A percentile compares a stretch with the other conserved stretches of the same genome.
Evolutionary conservation across 1,140 invertebrate genomes (phyloP).

Genomic region (Ladona fulva): DNA sequence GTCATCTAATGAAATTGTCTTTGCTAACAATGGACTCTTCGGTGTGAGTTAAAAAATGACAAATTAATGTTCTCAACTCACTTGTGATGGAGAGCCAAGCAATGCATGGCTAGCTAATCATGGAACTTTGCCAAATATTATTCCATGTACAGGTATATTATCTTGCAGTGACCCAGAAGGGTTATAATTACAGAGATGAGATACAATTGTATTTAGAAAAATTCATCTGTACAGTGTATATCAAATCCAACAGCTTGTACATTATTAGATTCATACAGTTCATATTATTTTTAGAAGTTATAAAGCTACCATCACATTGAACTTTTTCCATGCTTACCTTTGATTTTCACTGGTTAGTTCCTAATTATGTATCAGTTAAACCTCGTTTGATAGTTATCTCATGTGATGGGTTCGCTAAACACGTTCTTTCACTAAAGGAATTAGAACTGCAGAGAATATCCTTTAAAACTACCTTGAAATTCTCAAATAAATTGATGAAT

Average conservation of each 20-base stretch:
- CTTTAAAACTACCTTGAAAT: not conserved
- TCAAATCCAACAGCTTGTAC: slow-evolving; percentile 4
- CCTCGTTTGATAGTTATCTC: not conserved
- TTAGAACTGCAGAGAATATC: not conserved
- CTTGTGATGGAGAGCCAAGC: not conserved
- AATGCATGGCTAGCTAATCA: not conserved
- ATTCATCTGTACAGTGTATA: slow-evolving; percentile 10
- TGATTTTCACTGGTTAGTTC: not conserved
- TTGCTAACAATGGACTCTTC: not conserved
- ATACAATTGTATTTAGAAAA: not conserved
- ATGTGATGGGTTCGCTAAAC: not conserved
- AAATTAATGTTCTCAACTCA: not conserved
- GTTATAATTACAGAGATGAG: not conserved
- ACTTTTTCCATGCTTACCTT: not conserved
- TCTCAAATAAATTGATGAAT: slow-evolving; percentile 8
- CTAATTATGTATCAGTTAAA: not conserved
- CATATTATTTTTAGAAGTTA: not conserved
- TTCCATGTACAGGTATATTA: slow-evolving; percentile 6
- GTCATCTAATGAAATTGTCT: not conserved
- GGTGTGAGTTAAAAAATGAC: not conserved
- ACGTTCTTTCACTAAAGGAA: not conserved
- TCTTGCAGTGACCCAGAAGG: not conserved
- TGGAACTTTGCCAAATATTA: not conserved
- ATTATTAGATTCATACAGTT: not conserved
- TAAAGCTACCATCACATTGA: not conserved